These are phyloP conservation scores for Pipistrellus nathusii DNA, from an alignment of 2,797 vertebrate genomes.

Conservation along the genomic window DNA sequence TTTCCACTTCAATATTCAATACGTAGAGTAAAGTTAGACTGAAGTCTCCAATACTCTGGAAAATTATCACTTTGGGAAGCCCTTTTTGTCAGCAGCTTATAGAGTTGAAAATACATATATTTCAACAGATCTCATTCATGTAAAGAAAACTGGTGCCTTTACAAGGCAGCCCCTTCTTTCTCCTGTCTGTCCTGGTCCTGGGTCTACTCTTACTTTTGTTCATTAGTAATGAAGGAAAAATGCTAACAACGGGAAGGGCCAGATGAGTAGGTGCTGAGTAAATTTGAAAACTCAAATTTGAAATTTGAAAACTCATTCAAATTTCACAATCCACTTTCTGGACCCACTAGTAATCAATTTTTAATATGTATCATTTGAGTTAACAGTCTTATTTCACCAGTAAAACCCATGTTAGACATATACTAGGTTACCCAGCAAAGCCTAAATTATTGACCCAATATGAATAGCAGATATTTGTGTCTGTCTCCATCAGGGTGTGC, in stretches of 20 bases:
- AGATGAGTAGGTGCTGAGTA: background rate
- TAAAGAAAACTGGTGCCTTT: background rate
- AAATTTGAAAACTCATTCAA: background rate
- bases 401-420: background rate
- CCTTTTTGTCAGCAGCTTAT: background rate
- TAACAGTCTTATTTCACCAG: no score
- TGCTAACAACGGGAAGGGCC: background rate
- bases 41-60: background rate
- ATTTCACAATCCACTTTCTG: background rate
- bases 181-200: background rate
- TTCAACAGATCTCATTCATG: background rate
- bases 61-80: background rate
- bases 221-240: background rate
- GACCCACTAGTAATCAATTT: background rate
- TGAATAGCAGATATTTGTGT: background rate
- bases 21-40: background rate
- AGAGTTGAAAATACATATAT: background rate
- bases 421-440: background rate
- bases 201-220: background rate
- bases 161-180: background rate
- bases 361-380: background rate
- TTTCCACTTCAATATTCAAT: conserved; percentile 25
- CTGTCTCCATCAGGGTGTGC: background rate
- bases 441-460: background rate
- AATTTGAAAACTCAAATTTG: no score